A percentile compares a stretch with the other conserved stretches of the same genome.
Conservation (phyloP, 2,888 invertebrate genomes). For the Noctua janthina region DNA sequence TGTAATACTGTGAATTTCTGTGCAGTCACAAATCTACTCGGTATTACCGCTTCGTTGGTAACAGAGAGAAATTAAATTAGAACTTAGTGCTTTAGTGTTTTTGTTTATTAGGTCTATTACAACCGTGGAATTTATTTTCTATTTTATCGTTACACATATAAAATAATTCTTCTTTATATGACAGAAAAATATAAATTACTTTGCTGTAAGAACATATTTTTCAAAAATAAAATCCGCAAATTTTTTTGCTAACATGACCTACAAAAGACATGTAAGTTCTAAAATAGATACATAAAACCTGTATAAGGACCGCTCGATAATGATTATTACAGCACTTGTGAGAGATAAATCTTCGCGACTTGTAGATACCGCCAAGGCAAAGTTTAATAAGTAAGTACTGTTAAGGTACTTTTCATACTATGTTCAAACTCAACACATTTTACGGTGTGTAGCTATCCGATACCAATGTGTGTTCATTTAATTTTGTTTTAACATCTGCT, state of each 20-base stretch:
- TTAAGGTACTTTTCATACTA: neutral
- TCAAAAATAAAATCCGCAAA: slow-evolving; percentile 22
- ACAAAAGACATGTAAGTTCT: slow-evolving; percentile 28
- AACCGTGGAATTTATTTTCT: slow-evolving; percentile 27
- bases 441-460: neutral
- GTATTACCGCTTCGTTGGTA: slow-evolving; percentile 35
- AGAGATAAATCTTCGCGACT: slow-evolving; percentile 12
- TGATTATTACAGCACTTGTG: slow-evolving; percentile 29
- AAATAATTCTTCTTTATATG: slow-evolving; percentile 40
- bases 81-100: slow-evolving; percentile 32
- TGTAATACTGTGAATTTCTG: slow-evolving; percentile 24
- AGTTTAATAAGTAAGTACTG: slow-evolving; percentile 18
- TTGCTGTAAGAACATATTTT: slow-evolving; percentile 20
- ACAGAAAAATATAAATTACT: slow-evolving; percentile 41
- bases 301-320: slow-evolving; percentile 19
- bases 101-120: slow-evolving; percentile 46
- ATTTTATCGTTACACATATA: slow-evolving; percentile 30
- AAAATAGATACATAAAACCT: slow-evolving; percentile 43
- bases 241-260: slow-evolving; percentile 5
- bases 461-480: slow-evolving; percentile 26
- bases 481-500: slow-evolving; percentile 26
- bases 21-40: slow-evolving; percentile 46
- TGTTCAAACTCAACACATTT: slow-evolving; percentile 7
- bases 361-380: neutral
- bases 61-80: slow-evolving; percentile 55